A percentile compares a stretch with the other conserved stretches of the same genome.
Conservation (phyloP, 2,888 invertebrate genomes). For the Caenorhabditis imperialis region DNA sequence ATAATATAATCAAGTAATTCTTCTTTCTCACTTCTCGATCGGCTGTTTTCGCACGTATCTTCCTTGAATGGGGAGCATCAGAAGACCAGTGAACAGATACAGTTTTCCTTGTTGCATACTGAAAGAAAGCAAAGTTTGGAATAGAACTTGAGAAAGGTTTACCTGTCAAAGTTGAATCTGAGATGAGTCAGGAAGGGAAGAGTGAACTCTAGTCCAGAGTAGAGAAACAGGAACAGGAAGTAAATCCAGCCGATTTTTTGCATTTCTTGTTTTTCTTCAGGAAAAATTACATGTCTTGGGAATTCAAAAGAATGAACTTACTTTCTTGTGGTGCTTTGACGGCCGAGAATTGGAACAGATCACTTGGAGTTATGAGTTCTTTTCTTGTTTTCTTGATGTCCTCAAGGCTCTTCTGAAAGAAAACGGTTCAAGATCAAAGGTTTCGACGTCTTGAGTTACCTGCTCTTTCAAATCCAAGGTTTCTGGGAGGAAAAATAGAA, state of each 20-base stretch:
- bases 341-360: conserved; percentile 66
- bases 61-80: conserved; percentile 91
- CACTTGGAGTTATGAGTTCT: conserved; percentile 56
- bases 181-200: conserved; percentile 95
- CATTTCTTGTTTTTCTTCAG: conserved; percentile 65
- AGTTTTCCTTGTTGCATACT: conserved; percentile 98
- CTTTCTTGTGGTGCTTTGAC: conserved; percentile 63
- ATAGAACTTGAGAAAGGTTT: conserved; percentile 11
- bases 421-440: conserved; percentile 3
- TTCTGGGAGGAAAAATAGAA: conserved; percentile 87
- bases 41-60: conserved; percentile 88
- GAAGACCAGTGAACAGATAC: conserved; percentile 92
- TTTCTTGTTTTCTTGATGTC: conserved; percentile 42
- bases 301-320: conserved; percentile 23
- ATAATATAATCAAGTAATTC: not conserved
- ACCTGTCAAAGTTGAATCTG: conserved; percentile 87
- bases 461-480: conserved; percentile 80
- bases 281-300: not conserved
- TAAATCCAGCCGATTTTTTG: conserved; percentile 79
- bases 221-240: conserved; percentile 92
- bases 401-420: conserved; percentile 28
- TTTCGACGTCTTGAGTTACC: too few relatives aligned
- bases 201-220: conserved; percentile 97
- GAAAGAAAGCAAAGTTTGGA: too few relatives aligned
- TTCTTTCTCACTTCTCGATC: conserved; percentile 81